These are phyloP conservation scores for Mesochorus sp. DNA, from an alignment of 2,888 invertebrate genomes.

Conservation along the genomic window DNA sequence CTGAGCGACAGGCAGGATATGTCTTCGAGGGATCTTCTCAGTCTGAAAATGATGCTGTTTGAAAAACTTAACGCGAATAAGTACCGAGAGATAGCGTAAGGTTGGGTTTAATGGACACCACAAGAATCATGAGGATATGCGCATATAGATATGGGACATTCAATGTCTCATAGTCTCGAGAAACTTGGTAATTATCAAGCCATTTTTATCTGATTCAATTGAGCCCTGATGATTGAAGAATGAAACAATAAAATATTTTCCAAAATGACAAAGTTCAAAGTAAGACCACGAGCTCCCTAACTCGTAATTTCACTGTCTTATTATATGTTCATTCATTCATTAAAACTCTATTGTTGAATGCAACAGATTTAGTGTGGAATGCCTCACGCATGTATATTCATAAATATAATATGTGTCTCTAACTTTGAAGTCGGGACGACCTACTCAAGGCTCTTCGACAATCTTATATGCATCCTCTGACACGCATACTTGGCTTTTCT, in stretches of 20 bases:
- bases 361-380: neutral
- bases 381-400: neutral
- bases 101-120: neutral
- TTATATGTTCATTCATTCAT: too few species aligned
- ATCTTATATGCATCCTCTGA: neutral
- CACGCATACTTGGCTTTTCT: slow-evolving; percentile 31
- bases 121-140: neutral
- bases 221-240: too few species aligned
- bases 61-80: slow-evolving; percentile 17
- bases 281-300: too few species aligned
- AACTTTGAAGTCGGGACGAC: slow-evolving; percentile 25
- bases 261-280: too few species aligned
- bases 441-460: slow-evolving; percentile 44
- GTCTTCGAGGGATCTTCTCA: slow-evolving; percentile 45
- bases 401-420: neutral
- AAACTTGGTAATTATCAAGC: too few species aligned
- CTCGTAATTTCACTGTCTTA: too few species aligned
- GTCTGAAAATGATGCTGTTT: slow-evolving; percentile 41
- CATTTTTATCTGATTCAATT: too few species aligned
- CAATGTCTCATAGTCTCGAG: neutral
- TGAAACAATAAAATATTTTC: too few species aligned
- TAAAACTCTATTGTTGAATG: too few species aligned
- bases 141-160: neutral
- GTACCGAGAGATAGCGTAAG: slow-evolving; percentile 17
- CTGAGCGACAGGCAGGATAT: slow-evolving; percentile 51